Evolutionary conservation across 1,140 invertebrate species (phyloP).

Genomic region (Cylas formicarius): DNA sequence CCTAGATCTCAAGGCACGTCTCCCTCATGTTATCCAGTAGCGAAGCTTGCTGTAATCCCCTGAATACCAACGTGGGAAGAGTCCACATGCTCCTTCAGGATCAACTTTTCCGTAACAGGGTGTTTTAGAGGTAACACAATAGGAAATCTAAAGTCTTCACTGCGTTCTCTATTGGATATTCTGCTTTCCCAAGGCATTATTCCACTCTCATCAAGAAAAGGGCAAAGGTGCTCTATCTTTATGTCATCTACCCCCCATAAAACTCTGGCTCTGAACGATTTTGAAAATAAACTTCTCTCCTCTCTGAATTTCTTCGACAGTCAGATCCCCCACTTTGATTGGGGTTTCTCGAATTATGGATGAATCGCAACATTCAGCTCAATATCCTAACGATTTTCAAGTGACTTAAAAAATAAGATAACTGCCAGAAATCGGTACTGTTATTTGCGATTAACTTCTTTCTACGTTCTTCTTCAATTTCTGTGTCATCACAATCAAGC

Average conservation of each 20-base stretch:
- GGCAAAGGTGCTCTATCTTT: conserved; percentile 15
- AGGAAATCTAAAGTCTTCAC: conserved; percentile 25
- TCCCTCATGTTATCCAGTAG: conserved; percentile 17
- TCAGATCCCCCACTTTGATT: conserved; percentile 16
- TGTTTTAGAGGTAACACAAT: conserved; percentile 29
- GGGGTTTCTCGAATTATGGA: conserved; percentile 23
- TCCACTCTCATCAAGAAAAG: conserved; percentile 25
- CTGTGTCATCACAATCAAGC: not conserved
- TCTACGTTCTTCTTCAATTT: conserved; percentile 8
- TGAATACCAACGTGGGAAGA: conserved; percentile 26
- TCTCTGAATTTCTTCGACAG: conserved; percentile 20
- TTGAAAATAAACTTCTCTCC: conserved; percentile 27
- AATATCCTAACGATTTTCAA: conserved; percentile 29
- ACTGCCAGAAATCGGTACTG: conserved; percentile 4
- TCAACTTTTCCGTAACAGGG: conserved; percentile 20
- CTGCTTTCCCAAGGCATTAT: conserved; percentile 28
- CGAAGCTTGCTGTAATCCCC: conserved; percentile 19
- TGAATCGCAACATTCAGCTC: conserved; percentile 29
- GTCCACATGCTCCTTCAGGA: conserved; percentile 26
- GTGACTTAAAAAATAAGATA: conserved; percentile 25
- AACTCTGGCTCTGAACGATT: conserved; percentile 19
- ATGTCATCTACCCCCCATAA: conserved; percentile 12
- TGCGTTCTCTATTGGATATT: conserved; percentile 27
- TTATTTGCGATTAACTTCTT: conserved; percentile 9
- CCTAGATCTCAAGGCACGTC: conserved; percentile 24